Evolutionary conservation across 92 coral and sea anemone species (phyloP).

Genomic region (Micromussa lordhowensis): DNA sequence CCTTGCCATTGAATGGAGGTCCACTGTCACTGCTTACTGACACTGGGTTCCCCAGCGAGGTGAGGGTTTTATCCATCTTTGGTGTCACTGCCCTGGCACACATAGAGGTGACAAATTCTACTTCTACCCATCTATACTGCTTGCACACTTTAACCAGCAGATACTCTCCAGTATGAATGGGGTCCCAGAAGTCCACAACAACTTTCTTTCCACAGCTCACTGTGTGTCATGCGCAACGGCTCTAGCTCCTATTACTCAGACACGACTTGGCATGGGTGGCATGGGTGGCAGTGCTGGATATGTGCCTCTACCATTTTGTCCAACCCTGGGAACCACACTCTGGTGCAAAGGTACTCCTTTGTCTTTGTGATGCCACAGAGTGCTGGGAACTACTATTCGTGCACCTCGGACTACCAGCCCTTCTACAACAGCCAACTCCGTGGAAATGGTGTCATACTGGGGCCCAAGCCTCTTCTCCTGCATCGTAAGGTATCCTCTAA

Average conservation of each 20-base stretch:
- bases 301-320: no score
- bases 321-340: no score
- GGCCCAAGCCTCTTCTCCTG: not conserved
- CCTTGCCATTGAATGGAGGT: slow-evolving; percentile 28
- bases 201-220: slow-evolving; percentile 22
- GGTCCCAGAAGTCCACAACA: slow-evolving; percentile 44
- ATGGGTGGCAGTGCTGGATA: no score
- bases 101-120: slow-evolving; percentile 24
- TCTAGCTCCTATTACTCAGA: not conserved
- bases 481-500: not conserved
- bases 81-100: not conserved
- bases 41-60: slow-evolving; percentile 12
- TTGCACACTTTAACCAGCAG: no score
- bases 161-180: not conserved
- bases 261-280: no score
- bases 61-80: slow-evolving; percentile 13
- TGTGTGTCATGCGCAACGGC: slow-evolving; percentile 31
- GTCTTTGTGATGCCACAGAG: no score
- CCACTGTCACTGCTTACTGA: not conserved
- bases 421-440: not conserved
- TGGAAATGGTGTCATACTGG: slow-evolving; percentile 12
- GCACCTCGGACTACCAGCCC: no score
- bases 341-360: no score
- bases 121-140: slow-evolving; percentile 18
- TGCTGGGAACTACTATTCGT: no score